Evolutionary conservation across 1,140 invertebrate genomes (phyloP).

Genomic region (Lithobius niger): DNA sequence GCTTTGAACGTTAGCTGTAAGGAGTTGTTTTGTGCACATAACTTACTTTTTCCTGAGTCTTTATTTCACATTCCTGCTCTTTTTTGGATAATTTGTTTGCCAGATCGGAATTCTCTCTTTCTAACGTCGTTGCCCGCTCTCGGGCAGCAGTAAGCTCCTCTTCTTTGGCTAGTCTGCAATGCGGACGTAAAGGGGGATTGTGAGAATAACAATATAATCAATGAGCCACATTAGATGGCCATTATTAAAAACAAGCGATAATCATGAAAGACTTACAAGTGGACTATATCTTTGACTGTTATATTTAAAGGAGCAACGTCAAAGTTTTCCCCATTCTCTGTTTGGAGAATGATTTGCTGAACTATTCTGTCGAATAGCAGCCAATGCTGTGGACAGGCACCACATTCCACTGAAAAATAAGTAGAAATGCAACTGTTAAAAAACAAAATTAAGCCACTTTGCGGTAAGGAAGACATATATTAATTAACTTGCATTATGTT

Average conservation of each 20-base stretch:
- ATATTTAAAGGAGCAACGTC: conserved; percentile 74
- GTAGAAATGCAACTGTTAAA: too few relatives aligned
- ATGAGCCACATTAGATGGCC: neutral
- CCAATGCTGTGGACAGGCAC: conserved; percentile 80
- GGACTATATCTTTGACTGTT: conserved; percentile 80
- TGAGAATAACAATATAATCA: neutral
- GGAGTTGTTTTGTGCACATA: too few relatives aligned
- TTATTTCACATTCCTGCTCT: conserved; percentile 80
- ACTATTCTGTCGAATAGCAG: conserved; percentile 82
- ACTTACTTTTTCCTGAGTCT: conserved; percentile 65
- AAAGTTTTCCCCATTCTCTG: conserved; percentile 55
- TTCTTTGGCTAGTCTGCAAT: conserved; percentile 65
- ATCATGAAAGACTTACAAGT: conserved; percentile 42
- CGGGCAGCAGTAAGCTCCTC: conserved; percentile 77
- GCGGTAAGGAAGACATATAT: too few relatives aligned
- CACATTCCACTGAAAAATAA: conserved; percentile 54
- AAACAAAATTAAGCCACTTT: too few relatives aligned
- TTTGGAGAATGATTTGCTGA: conserved; percentile 90
- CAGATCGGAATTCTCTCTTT: conserved; percentile 77
- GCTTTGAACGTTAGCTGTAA: too few relatives aligned
- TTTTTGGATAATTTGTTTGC: conserved; percentile 73
- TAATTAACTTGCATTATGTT: too few relatives aligned
- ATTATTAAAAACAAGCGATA: neutral
- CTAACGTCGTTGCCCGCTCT: conserved; percentile 71
- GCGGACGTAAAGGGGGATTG: neutral